Conservation (phyloP, 2,113 vertebrate genomes). For the Oriolus oriolus region DNA sequence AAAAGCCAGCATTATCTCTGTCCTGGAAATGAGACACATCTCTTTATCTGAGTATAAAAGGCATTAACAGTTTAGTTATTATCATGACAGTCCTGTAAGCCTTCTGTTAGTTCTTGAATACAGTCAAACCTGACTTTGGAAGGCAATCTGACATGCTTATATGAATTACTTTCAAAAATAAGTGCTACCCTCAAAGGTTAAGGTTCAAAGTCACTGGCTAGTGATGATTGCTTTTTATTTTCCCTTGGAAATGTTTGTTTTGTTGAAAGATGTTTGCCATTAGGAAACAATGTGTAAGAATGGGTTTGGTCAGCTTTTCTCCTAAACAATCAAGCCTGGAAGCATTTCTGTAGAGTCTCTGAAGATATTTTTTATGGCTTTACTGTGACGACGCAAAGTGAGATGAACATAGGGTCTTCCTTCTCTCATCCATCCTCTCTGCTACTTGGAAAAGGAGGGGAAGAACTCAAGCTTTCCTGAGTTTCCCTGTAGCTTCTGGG, state of each 20-base stretch:
- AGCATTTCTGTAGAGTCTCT: not conserved
- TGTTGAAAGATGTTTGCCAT: not conserved
- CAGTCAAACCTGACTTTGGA: not conserved
- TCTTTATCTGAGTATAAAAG: not conserved
- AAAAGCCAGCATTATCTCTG: not conserved
- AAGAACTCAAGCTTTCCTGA: not conserved
- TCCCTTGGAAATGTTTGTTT: not conserved
- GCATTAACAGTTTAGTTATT: not conserved
- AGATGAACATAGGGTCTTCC: accelerated
- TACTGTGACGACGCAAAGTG: not conserved
- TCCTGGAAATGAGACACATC: not conserved
- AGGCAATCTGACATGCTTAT: not conserved
- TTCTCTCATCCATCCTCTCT: not conserved
- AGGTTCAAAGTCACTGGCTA: not conserved
- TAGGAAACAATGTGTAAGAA: not conserved
- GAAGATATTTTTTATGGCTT: not conserved
- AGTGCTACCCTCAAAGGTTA: not conserved
- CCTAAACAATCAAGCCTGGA: not conserved
- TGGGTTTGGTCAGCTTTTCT: not conserved
- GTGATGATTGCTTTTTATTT: not conserved
- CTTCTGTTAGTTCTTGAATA: not conserved
- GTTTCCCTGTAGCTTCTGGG: not conserved
- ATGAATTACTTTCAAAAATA: not conserved
- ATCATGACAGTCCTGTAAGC: not conserved
- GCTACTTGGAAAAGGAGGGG: not conserved